Percentiles rank a stretch among this genome's conserved stretches.
Conservation (phyloP, 2,797 vertebrate genomes). For the Sebastes hubbsi region DNA sequence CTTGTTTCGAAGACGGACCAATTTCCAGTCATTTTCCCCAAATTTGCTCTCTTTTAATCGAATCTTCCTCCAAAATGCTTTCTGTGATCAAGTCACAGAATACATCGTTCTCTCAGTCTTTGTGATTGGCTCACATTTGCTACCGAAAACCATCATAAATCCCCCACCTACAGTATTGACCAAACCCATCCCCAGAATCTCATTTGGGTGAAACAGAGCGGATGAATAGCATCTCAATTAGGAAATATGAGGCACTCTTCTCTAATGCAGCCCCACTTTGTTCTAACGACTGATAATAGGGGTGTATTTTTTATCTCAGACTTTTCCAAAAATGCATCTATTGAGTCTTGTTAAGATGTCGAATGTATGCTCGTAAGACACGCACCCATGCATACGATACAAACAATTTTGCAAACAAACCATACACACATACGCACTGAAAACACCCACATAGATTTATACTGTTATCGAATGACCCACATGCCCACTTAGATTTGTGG, state of each 20-base stretch:
- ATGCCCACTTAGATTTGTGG: conserved; percentile 59
- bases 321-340: neutral
- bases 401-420: conserved; percentile 1
- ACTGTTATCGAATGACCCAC: conserved; percentile 57
- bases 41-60: conserved; percentile 1
- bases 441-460: conserved; percentile 37
- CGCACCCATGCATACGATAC: neutral
- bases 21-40: neutral
- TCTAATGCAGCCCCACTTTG: neutral
- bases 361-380: neutral
- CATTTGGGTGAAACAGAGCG: neutral
- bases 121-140: neutral
- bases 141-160: neutral
- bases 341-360: neutral
- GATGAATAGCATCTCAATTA: conserved; percentile 1
- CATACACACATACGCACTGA: conserved; percentile 2
- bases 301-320: neutral
- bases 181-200: neutral
- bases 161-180: neutral
- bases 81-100: neutral
- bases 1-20: neutral
- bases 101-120: neutral
- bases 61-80: neutral
- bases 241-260: neutral
- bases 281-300: neutral